Percentiles rank a stretch among this genome's conserved stretches.
Evolutionary conservation across 2,797 vertebrate genomes (phyloP).

Genomic region (Coccyzus lansbergi): DNA sequence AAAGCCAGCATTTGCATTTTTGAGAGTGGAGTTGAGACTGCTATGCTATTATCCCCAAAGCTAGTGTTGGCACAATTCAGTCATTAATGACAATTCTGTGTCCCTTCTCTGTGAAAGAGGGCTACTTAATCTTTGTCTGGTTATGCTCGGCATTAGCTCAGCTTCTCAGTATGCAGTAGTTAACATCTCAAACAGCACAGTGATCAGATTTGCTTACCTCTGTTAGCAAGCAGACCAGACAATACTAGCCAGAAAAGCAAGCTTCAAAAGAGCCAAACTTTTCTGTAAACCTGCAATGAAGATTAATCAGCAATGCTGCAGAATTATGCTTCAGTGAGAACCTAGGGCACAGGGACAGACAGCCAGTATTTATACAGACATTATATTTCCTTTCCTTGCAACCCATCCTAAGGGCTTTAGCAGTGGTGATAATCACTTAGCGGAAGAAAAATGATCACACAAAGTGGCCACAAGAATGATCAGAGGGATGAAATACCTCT

Average conservation of each 20-base stretch:
- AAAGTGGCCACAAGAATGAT: neutral
- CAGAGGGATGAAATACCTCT: neutral
- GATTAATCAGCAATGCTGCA: neutral
- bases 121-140: constrained; percentile 1
- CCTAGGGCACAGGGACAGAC: neutral
- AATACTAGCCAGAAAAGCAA: neutral
- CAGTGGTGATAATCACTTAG: neutral
- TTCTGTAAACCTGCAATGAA: neutral
- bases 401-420: neutral
- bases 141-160: neutral
- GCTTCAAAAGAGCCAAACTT: neutral
- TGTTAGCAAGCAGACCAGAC: neutral
- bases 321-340: neutral
- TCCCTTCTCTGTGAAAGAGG: constrained; percentile 21
- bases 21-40: neutral
- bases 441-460: neutral
- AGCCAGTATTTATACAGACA: neutral
- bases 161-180: neutral
- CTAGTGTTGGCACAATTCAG: neutral
- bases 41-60: neutral
- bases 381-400: neutral
- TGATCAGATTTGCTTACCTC: neutral
- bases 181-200: constrained; percentile 7
- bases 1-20: neutral
- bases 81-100: constrained; percentile 15